Conservation (phyloP, 2,888 invertebrate genomes). For the Cylindroiulus punctatus region DNA sequence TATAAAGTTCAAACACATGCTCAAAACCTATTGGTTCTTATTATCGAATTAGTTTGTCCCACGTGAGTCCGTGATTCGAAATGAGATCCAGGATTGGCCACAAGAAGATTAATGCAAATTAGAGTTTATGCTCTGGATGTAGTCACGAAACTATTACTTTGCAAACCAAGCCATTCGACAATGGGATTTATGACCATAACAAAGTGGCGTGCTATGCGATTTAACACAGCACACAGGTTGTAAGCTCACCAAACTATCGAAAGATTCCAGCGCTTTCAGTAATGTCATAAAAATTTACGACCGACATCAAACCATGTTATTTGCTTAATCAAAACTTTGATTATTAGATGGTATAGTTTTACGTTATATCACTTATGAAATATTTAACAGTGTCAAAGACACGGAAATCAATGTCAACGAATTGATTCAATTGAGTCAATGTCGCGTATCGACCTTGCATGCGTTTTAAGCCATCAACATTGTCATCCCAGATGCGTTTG, state of each 20-base stretch:
- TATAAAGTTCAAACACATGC: neutral
- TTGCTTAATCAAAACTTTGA: neutral
- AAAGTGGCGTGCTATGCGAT: neutral
- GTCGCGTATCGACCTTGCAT: too few relatives aligned
- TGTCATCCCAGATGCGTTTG: neutral
- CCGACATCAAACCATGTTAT: neutral
- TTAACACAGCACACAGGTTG: neutral
- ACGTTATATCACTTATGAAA: neutral
- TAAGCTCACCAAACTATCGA: neutral
- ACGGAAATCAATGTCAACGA: too few relatives aligned
- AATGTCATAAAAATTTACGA: neutral
- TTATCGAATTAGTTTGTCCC: neutral
- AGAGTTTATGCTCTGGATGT: neutral
- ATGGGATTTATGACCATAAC: neutral
- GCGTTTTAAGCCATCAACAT: too few relatives aligned
- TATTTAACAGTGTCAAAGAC: too few relatives aligned
- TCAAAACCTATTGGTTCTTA: neutral
- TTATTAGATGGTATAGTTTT: neutral
- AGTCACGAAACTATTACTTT: neutral
- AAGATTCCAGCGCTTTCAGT: neutral
- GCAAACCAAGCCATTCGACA: constrained; percentile 9
- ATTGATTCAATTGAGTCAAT: too few relatives aligned
- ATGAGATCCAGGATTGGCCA: neutral
- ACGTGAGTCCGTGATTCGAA: neutral
- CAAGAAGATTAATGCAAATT: neutral